Base-by-base conservation (phyloP, 2,113 vertebrate species). In the Urocitellus parryii region DNA sequence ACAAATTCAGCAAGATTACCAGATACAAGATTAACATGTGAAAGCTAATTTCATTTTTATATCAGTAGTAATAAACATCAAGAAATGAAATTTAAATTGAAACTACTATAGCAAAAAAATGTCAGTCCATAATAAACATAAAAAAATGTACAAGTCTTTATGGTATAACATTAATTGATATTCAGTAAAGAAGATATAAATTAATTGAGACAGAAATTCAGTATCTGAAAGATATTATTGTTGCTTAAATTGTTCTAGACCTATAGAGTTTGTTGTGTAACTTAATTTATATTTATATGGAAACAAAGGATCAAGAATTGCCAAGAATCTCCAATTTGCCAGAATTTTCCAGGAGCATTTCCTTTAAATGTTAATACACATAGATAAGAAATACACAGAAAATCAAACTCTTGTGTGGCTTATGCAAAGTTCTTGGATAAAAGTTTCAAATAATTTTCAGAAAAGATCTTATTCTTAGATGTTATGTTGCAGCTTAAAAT, bases 401-500 rank as follows among this genome's bases (percentile, higher is more conserved):
- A 88, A n/a, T 27, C 34, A 70, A 74, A 68, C 5, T 56, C 32
- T 24, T n/a, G 3, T 53, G 25, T 83, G 58, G 10, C 11, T 61
- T 53, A 48, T 39, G 1, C 48, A 61, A 83, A 16, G 10, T 14
- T 83, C 37, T 91, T 56, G 27, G 8, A 39, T 67, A 91, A n/a
- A 61, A 87, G 32, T 37, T 56, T 8, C 56, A 42, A 87, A 39
- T 80, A 37, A 79, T 73, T 91, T 84, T 83, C 45, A 63, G 48
- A 91, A 12, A 37, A 1, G 45, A 20, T 42, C 70, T 91, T 42
- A 73, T 58, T 79, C 34, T 88, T 94, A 78, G 34, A 39, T 82
- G n/a, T 90, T 20, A 80, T 61, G 18, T 34, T 90, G 27, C 86
- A 22, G 10, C 80, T 90, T 95, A 76, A 92, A 84, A 89, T 88